A percentile compares a stretch with the other conserved stretches of the same genome.
phyloP scores from a whole-genome alignment of 2,888 invertebrate species.

The Plebejus argus region DNA sequence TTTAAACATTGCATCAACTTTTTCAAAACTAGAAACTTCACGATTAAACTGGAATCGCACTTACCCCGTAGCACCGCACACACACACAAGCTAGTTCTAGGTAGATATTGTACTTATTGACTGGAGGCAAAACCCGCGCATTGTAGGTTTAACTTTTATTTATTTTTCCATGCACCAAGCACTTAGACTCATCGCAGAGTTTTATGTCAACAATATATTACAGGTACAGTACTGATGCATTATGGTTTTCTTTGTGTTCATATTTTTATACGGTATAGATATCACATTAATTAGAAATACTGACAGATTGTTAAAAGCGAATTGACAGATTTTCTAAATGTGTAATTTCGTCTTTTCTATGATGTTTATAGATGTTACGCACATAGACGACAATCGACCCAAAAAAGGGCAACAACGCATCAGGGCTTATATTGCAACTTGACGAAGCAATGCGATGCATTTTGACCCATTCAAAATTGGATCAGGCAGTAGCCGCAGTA shows the following conservation, averaged over 20 bases:
- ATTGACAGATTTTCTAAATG: neutral
- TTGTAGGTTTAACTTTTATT: slow-evolving; percentile 40
- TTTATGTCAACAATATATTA: slow-evolving; percentile 27
- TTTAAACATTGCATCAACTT: neutral
- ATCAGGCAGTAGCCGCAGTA: too few species aligned
- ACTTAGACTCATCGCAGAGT: slow-evolving; percentile 22
- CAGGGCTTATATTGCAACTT: too few species aligned
- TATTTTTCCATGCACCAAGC: slow-evolving; percentile 37
- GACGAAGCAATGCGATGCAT: too few species aligned
- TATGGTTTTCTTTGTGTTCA: slow-evolving; percentile 6
- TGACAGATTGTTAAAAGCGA: neutral
- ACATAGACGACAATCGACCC: too few species aligned
- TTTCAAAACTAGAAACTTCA: neutral
- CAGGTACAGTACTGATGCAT: neutral
- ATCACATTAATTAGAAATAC: neutral
- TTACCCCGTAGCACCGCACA: slow-evolving; percentile 42
- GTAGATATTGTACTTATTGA: slow-evolving; percentile 49
- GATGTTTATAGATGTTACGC: too few species aligned
- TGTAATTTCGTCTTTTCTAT: too few species aligned
- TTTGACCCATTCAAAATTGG: too few species aligned
- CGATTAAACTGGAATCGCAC: neutral
- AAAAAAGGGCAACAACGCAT: too few species aligned
- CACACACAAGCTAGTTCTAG: slow-evolving; percentile 42
- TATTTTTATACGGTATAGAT: neutral
- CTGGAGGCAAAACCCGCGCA: slow-evolving; percentile 46